Evolutionary conservation across 2,797 vertebrate genomes (phyloP).

Genomic region (Cyprinodon diabolis): DNA sequence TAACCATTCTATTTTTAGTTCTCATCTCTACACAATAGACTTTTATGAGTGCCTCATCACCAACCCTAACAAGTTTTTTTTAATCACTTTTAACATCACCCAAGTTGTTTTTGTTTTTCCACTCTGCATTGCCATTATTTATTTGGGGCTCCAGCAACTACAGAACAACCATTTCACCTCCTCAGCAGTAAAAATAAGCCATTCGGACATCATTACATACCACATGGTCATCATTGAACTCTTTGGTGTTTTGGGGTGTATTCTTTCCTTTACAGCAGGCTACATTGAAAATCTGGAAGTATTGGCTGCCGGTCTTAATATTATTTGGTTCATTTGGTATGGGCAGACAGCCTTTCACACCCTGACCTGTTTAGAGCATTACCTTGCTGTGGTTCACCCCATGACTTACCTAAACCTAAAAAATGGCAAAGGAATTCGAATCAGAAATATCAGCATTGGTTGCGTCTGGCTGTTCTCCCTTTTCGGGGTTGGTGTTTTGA

Average conservation of each 20-base stretch:
- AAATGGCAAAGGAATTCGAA: too few relatives aligned
- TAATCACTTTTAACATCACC: not conserved
- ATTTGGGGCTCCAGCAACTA: not conserved
- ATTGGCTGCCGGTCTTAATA: too few relatives aligned
- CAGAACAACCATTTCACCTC: not conserved
- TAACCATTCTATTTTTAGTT: not conserved
- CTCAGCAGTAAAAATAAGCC: not conserved
- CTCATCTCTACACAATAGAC: not conserved
- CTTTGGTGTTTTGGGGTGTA: not conserved
- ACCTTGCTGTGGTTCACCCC: too few relatives aligned
- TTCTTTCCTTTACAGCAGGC: not conserved
- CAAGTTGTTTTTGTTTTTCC: not conserved
- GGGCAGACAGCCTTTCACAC: too few relatives aligned
- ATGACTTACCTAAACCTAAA: too few relatives aligned
- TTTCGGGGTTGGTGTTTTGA: too few relatives aligned
- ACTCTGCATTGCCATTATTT: not conserved
- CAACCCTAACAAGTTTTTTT: not conserved
- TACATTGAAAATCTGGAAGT: not conserved
- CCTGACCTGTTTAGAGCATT: too few relatives aligned
- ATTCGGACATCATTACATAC: conserved; percentile 12
- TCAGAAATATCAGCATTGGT: too few relatives aligned
- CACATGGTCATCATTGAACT: conserved; percentile 19
- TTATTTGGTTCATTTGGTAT: too few relatives aligned
- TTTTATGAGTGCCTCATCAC: not conserved
- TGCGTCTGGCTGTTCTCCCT: too few relatives aligned